Percentiles rank a stretch among this genome's conserved stretches.
phyloP scores from a whole-genome alignment of 1,140 invertebrate genomes.

The Polypedilum vanderplanki region DNA sequence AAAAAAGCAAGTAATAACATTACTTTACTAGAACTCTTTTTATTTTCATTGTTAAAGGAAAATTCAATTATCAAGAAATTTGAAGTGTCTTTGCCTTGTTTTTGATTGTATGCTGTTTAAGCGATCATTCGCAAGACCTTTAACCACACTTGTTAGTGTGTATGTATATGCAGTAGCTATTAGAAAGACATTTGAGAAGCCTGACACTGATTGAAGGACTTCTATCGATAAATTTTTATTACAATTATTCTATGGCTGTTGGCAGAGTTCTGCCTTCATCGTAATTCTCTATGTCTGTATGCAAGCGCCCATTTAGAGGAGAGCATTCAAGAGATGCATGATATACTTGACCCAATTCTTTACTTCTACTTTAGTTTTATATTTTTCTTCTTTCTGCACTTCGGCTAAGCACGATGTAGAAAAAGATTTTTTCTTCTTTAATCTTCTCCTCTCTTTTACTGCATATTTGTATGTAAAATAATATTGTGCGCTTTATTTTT shows the following conservation, averaged over 20 bases:
- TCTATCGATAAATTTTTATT: conserved; percentile 24
- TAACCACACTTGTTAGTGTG: not conserved
- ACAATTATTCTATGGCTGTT: not conserved
- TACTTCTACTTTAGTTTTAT: not conserved
- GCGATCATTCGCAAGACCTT: not conserved
- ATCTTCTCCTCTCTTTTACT: not conserved
- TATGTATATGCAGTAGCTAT: not conserved
- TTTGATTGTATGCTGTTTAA: too few relatives aligned
- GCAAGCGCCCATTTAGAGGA: not conserved
- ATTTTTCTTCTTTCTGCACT: not conserved
- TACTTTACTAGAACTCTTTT: too few relatives aligned
- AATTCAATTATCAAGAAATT: too few relatives aligned
- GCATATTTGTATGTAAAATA: not conserved
- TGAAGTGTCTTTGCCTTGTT: too few relatives aligned
- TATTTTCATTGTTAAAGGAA: too few relatives aligned
- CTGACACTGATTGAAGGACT: conserved; percentile 24
- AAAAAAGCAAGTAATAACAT: too few relatives aligned
- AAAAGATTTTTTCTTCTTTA: not conserved
- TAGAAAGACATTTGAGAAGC: conserved; percentile 28
- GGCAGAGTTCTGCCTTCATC: not conserved
- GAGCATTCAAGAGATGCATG: conserved; percentile 26
- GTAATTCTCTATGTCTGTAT: not conserved
- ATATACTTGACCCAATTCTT: conserved; percentile 28
- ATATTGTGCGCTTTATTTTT: not conserved
- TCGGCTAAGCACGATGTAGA: conserved; percentile 11